A percentile compares a stretch with the other conserved stretches of the same genome.
phyloP scores from a whole-genome alignment of 2,113 vertebrate genomes.

The Origma solitaria region DNA sequence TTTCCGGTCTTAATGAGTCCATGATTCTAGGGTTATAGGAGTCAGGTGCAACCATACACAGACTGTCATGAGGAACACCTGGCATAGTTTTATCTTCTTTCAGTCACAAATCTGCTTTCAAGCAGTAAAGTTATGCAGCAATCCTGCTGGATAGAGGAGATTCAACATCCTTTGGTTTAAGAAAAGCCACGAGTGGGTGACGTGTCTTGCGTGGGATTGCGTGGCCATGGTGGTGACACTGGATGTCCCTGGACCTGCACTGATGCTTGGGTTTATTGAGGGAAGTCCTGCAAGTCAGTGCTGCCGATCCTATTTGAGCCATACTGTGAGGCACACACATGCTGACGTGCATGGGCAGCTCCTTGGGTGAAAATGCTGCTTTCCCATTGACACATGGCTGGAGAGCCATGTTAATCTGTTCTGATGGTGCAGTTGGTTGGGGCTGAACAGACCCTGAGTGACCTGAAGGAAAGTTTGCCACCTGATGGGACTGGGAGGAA shows the following conservation, averaged over 20 bases:
- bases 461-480: not conserved
- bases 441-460: not conserved
- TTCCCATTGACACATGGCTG: accelerated
- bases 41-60: not conserved
- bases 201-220: accelerated
- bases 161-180: not conserved
- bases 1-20: not conserved
- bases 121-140: not conserved
- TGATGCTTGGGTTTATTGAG: not conserved
- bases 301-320: not conserved
- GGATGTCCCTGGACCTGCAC: not conserved
- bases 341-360: not conserved
- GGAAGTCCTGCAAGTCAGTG: not conserved
- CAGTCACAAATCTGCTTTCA: not conserved
- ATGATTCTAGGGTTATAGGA: not conserved
- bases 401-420: not conserved
- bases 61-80: not conserved
- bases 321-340: not conserved
- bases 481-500: not conserved
- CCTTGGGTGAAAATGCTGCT: not conserved
- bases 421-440: not conserved
- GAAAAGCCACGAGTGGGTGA: not conserved
- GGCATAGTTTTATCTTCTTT: not conserved
- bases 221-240: not conserved
- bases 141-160: not conserved